A percentile compares a stretch with the other conserved stretches of the same genome.
Conservation (phyloP, 1,140 invertebrate species). For the Drosophila ananassae region DNA sequence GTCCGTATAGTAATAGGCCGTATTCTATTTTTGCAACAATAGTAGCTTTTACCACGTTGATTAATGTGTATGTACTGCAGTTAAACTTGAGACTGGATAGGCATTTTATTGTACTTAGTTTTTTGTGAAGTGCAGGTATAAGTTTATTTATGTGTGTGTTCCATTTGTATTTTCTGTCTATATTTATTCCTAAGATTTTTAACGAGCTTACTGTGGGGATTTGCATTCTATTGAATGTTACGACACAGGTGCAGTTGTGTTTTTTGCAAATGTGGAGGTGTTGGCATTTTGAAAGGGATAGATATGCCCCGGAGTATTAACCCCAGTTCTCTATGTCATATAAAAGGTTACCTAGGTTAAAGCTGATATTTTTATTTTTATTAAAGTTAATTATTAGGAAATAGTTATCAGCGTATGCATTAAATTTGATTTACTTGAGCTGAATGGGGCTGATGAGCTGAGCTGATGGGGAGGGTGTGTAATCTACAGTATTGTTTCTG, state of each 20-base stretch:
- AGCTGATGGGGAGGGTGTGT: too few species aligned
- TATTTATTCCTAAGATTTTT: not conserved
- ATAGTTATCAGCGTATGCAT: constrained; percentile 8
- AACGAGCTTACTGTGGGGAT: constrained; percentile 1
- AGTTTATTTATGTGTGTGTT: constrained; percentile 1
- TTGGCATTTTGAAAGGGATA: constrained; percentile 8
- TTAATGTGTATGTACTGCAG: not conserved
- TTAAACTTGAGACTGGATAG: not conserved
- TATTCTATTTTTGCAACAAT: constrained; percentile 1
- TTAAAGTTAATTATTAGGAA: constrained; percentile 11
- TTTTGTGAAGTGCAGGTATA: not conserved
- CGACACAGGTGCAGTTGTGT: not conserved
- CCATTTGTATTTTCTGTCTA: constrained; percentile 5
- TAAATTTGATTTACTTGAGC: constrained; percentile 23
- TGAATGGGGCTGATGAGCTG: too few species aligned
- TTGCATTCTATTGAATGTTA: constrained; percentile 1
- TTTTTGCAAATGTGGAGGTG: constrained; percentile 4
- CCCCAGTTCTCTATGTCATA: constrained; percentile 3
- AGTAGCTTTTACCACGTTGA: not conserved
- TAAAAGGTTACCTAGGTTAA: constrained; percentile 1
- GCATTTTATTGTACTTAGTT: constrained; percentile 1
- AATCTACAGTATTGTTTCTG: not conserved
- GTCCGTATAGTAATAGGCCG: not conserved
- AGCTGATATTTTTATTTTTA: too few species aligned
- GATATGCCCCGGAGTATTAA: constrained; percentile 3